Base-by-base conservation (phyloP, 2,113 vertebrate species). In the Ornithorhynchus anatinus region DNA sequence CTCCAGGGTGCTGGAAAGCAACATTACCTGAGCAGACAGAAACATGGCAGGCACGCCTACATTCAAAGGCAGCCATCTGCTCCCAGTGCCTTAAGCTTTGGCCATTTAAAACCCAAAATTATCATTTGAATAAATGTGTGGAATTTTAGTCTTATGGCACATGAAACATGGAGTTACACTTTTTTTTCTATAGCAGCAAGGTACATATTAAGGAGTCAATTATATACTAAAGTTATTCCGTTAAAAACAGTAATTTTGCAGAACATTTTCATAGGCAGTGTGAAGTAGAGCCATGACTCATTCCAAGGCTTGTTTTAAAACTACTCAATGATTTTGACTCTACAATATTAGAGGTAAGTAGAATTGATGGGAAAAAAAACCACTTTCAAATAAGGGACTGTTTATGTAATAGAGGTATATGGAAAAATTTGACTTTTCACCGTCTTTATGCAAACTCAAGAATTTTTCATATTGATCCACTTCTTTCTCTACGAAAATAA, bases 201-300 rank as follows among this genome's bases (percentile, higher is more conserved):
- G 23, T 13, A n/a, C n/a, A n/a, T n/a, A n/a, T n/a, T n/a, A 71
- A 20, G 48, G 63, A 25, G 40, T 47, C 38, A 52, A 16, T 56
- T 59, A 50, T 17, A 52, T 8, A 58, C 19, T 69, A 56, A 76
- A 62, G 14, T 52, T 32, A 19, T 43, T 35, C 53, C 31, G 36
- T 42, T 66, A 61, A 67, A 73, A 77, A 38, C 8, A 59, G 19
- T 40, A 66, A 35, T 72, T 65, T 33, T 67, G 17, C 36, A 56
- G 43, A 59, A 52, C 14, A 12, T 60, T 69, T 58, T 43, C 25
- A 61, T 3, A 57, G 17, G n/a, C 31, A 36, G 4, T 58, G 2
- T 53, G 7, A 48, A 16, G 7, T 25, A 67, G 27, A 52, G 23
- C n/a, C 12, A 58, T 15, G 10, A 45, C 29, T 66, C 45, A 75